Evolutionary conservation across 2,113 vertebrate genomes (phyloP), one percentile per base, ranked within the genome.

Genomic region (Nibea albiflora): DNA sequence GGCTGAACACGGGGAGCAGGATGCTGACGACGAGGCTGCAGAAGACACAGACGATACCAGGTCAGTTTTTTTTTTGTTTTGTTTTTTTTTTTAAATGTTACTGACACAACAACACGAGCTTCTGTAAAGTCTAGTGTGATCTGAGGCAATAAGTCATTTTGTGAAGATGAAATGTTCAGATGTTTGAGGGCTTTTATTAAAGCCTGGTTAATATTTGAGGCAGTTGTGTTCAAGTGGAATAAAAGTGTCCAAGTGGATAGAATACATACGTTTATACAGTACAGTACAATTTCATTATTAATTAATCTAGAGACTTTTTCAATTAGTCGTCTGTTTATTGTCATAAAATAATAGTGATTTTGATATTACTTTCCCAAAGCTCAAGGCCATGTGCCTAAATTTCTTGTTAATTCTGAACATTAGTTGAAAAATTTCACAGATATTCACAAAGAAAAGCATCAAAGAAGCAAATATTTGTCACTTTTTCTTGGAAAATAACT

Each of bases 41-140:
- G 97, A 98, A 0, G 98, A 99, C 93, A 99, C 97, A 0, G 98
- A 99, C 0, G 98, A 99, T 86, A 98, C 96, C 11, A 98, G 93
- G 93, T 94, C 31, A 49, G 57, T 52, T 52, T 20, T 31, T 15
- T 8, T 47, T n/a, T n/a, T n/a, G n/a, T n/a, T n/a, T n/a, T n/a
- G n/a, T n/a, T n/a, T 31, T 15, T 8, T 39, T 19, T 31, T 15
- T 8, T 47, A 49, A 50, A 52, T 63, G 39, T 24, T 3, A 31
- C 3, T 7, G 11, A 46, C 42, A 47, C 26, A 10, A n/a, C 17
- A 3, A 22, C 50, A 42, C 17, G 8, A n/a, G 26, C 19, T 50
- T 54, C 42, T 26, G 15, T 19, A 2, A 16, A 49, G 17, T 72
- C 0, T 20, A 9, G 46, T 54, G n/a, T 39, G 24, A 50, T 49